Evolutionary conservation across 1,140 invertebrate genomes (phyloP).

Genomic region (Papilio polytes): DNA sequence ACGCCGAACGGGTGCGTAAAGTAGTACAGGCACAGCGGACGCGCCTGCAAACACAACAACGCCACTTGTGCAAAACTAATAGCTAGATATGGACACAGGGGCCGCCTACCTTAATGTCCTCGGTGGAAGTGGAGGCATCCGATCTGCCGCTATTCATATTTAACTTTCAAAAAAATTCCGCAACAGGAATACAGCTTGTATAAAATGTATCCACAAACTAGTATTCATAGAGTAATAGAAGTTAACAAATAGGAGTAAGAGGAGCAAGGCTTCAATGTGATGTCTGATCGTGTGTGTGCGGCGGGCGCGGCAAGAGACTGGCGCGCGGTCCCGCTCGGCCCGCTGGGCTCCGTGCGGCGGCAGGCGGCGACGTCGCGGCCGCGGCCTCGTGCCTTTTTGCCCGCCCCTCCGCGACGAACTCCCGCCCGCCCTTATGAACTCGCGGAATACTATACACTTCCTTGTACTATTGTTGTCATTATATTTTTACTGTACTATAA

Average conservation of each 20-base stretch:
- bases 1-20: slow-evolving; percentile 82
- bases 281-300: not conserved
- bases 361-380: slow-evolving; percentile 33
- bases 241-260: not conserved
- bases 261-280: not conserved
- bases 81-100: not conserved
- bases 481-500: not conserved
- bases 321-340: slow-evolving; percentile 42
- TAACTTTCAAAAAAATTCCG: not conserved
- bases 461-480: not conserved
- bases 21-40: slow-evolving; percentile 81
- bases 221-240: not conserved
- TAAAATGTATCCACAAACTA: not conserved
- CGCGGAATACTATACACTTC: not conserved
- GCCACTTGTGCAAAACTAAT: not conserved
- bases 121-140: slow-evolving; percentile 74
- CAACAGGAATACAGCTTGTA: not conserved
- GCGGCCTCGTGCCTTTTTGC: not conserved
- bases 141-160: slow-evolving; percentile 60
- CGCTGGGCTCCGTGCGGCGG: slow-evolving; percentile 30
- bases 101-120: slow-evolving; percentile 65
- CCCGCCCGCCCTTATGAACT: not conserved
- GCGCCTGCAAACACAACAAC: slow-evolving; percentile 60
- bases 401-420: not conserved
- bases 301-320: not conserved